Evolutionary conservation across 2,888 invertebrate species (phyloP), one percentile per base, ranked within the genome.

Genomic region (Leucoma salicis): DNA sequence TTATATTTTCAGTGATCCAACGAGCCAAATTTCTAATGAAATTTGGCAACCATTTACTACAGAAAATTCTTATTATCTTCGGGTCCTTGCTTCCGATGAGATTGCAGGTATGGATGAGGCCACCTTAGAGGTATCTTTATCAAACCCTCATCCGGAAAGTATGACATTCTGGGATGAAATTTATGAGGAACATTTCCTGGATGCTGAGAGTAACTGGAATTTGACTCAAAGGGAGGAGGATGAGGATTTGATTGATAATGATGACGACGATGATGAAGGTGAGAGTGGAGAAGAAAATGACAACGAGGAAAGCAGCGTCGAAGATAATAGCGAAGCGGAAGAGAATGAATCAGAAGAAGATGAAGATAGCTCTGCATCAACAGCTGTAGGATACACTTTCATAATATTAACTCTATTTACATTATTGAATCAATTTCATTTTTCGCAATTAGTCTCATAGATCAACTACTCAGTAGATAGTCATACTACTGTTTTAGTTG

Each of bases 91-190:
- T 35, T 53, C 56, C n/a, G 40, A 56, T 1, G 81, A 80, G 65
- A 51, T 74, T 12, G 58, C 37, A 15, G 46, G 49, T 13, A 59
- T 39, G 25, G 47, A 42, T 8, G 49, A 39, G 12, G 51, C 66
- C 4, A 50, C 50, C 38, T 53, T 80, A 0, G 87, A 87, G 40
- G 4, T 70, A 4, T 35, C 47, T 1, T 39, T 75, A 25, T 32
- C 45, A 37, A 58, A 81, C 45, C 88, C 90, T 14, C 70, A 82
- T 38, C 42, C 64, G 2, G 49, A 42, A 0, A 66, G 63, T 1
- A 32, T 82, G 4, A 35, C 43, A 0, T 87, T 86, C 44, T 88
- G 87, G 87, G 67, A 83, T 27, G 42, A 53, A 4, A 74, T 86
- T 39, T 87, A 87, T 47, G 49, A 48, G 2, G 52, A 70, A 1